These are phyloP conservation scores for Formica exsecta DNA, from an alignment of 1,140 invertebrate species.

Conservation along the genomic window DNA sequence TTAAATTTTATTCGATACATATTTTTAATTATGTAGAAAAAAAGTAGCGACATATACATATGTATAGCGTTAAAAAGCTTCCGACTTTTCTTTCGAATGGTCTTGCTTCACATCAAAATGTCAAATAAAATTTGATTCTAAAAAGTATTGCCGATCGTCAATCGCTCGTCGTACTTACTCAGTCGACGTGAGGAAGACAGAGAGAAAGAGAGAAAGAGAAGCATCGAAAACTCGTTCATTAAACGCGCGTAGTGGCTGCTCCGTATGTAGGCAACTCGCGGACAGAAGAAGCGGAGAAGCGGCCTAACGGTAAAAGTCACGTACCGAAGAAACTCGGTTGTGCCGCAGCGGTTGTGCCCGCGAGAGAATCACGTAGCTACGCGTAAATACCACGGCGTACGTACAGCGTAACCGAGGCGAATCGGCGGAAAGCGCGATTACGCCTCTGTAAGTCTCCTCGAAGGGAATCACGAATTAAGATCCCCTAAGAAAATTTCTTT, in stretches of 20 bases:
- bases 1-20: too few species aligned
- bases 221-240: conserved; percentile 76
- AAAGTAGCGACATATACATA: too few species aligned
- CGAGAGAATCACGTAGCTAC: conserved; percentile 70
- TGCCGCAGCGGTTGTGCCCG: conserved; percentile 72
- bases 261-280: conserved; percentile 76
- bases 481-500: conserved; percentile 12
- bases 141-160: not conserved
- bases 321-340: conserved; percentile 81
- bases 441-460: conserved; percentile 32
- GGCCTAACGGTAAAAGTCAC: conserved; percentile 82
- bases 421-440: conserved; percentile 63
- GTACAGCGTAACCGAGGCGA: conserved; percentile 61
- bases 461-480: conserved; percentile 41
- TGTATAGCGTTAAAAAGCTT: not conserved
- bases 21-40: too few species aligned
- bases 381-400: conserved; percentile 75
- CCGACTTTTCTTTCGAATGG: not conserved
- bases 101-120: not conserved
- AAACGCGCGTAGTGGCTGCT: conserved; percentile 67
- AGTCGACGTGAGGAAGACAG: not conserved
- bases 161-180: conserved; percentile 2
- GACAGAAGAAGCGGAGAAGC: conserved; percentile 75
- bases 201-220: conserved; percentile 25
- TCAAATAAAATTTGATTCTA: conserved; percentile 8